Evolutionary conservation across 2,113 vertebrate genomes (phyloP), one percentile per base, ranked within the genome.

Genomic region (Candoia aspera): DNA sequence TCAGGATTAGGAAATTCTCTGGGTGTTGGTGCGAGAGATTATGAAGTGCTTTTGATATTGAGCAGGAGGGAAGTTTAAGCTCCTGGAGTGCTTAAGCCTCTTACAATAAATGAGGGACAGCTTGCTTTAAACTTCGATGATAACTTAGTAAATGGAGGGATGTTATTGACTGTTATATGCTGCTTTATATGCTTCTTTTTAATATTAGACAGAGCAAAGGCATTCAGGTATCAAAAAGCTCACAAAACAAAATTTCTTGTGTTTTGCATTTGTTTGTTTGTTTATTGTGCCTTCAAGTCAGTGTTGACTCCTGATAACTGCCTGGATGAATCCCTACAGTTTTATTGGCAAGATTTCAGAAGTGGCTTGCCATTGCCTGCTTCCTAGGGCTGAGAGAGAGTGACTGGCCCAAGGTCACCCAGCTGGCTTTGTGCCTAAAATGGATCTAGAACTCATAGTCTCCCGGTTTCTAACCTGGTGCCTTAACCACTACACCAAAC

Each of bases 61-160:
- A 93, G 87, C 79, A 88, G 85, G 73, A 89, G 86, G 92, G 79
- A 85, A 88, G 1, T 87, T 8, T 62, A 94, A 73, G 3, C 84
- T 93, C 88, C 26, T 79, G 3, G 54, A 87, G 84, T 87, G 89
- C 62, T 87, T 86, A 90, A 92, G 85, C 89, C 84, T 92, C 92
- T 92, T 90, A 54, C 37, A 90, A 90, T 87, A 90, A 92, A 92
- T 90, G 92, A 87, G 84, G 89, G 64, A 87, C 42, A 90, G 84
- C 85, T 92, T 60, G 62, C 84, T 87, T 79, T 90, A 79, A 87
- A 87, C 42, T 92, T 92, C 59, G 53, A 21, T 8, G 84, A 87
- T 87, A 87, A 83, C 62, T 86, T 86, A 79, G 89, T 92, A 92
- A 92, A 79, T 37, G 89, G 92, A 37, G 42, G 53, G 59, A 60